Evolutionary conservation across 2,888 invertebrate genomes (phyloP), one percentile per base, ranked within the genome.

Genomic region (Theretra japonica): DNA sequence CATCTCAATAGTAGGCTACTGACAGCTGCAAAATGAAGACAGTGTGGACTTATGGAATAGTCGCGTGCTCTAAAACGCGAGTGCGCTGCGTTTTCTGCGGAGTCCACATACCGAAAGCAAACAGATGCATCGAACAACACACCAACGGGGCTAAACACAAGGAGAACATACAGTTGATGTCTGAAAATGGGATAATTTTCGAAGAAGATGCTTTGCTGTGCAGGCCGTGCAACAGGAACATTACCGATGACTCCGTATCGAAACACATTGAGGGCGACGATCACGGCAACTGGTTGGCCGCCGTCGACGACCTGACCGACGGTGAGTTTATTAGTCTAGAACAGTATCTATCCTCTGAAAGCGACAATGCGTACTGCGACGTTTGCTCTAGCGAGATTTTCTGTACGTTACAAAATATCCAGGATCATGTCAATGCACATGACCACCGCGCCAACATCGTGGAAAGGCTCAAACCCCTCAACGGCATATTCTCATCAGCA

Each of bases 41-140:
- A 17, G 86, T 82, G 56, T 73, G 86, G 59, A 76, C 82, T 21
- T 87, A 85, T 74, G 91, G 90, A 6, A 87, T 92, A 74, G 84
- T 90, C 23, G 85, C 81, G 7, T 83, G 82, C 74, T 89, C 91
- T 0, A 89, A 90, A 74, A 89, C 90, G 58, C 85, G 88, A 71
- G 89, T 91, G 28, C 88, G 88, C 70, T 92, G 91, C 76, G 79
- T 89, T 68, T 88, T 88, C 76, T 92, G 91, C 79, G 90, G 88
- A 53, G 90, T 90, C 3, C 85, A 81, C 75, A 88, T 92, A 75
- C 89, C 91, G 25, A 91, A 90, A 73, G 88, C 90, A 2, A 86
- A 80, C 68, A 90, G 87, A 87, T 90, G 90, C 74, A 90, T 92
- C 71, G 90, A 90, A 71, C 89, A 91, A 75, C 91, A 92, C 75